Evolutionary conservation across 2,888 invertebrate genomes (phyloP).

Genomic region (Meloe dianella): DNA sequence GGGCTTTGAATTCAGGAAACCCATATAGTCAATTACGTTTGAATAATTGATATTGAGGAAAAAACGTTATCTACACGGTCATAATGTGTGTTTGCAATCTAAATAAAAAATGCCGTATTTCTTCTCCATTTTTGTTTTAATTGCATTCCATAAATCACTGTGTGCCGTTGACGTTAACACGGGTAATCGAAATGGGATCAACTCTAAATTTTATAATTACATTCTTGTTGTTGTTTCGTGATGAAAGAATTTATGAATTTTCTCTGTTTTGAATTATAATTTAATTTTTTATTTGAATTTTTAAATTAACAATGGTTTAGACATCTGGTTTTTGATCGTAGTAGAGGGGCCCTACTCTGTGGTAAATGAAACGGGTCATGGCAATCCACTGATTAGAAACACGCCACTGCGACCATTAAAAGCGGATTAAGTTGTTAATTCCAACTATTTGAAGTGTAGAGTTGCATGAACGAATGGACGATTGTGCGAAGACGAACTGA

Average conservation of each 20-base stretch:
- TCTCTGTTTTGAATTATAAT: not conserved
- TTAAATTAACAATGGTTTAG: conserved; percentile 32
- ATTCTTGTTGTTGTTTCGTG: not conserved
- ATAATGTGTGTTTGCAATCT: conserved; percentile 14
- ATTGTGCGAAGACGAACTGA: not conserved
- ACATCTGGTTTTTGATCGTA: conserved; percentile 27
- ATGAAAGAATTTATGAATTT: not conserved
- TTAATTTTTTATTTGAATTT: conserved; percentile 21
- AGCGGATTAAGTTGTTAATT: conserved; percentile 48
- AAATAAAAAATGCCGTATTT: conserved; percentile 17
- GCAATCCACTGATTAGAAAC: conserved; percentile 48
- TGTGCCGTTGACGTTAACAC: not conserved
- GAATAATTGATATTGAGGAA: conserved; percentile 29
- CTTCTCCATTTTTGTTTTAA: conserved; percentile 8
- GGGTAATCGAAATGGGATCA: conserved; percentile 15
- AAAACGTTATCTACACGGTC: conserved; percentile 19
- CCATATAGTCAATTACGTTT: conserved; percentile 25
- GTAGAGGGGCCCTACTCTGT: conserved; percentile 34
- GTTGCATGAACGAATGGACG: conserved; percentile 18
- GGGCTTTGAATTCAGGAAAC: conserved; percentile 18
- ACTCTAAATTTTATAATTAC: conserved; percentile 15
- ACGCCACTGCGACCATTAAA: conserved; percentile 47
- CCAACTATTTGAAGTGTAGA: conserved; percentile 35
- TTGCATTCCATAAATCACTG: conserved; percentile 15
- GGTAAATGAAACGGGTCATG: conserved; percentile 32